A percentile compares a stretch with the other conserved stretches of the same genome.
Evolutionary conservation across 2,797 vertebrate species (phyloP).

Genomic region (Melanotaenia boesemani): DNA sequence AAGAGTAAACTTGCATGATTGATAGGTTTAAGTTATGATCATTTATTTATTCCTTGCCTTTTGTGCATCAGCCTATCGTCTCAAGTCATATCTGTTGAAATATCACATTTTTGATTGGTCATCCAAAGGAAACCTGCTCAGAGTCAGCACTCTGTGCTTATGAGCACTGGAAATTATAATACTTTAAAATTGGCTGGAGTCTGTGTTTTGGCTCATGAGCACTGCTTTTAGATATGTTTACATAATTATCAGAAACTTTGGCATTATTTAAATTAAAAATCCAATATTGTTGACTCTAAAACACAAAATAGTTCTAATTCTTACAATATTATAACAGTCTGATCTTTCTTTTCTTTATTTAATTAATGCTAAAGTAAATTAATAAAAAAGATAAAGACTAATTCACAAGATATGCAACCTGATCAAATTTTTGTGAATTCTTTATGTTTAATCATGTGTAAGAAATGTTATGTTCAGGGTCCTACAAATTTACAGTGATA

Average conservation of each 20-base stretch:
- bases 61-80: neutral
- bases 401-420: neutral
- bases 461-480: neutral
- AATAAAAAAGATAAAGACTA: neutral
- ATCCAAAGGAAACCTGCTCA: neutral
- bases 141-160: neutral
- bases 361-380: no score
- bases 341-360: no score
- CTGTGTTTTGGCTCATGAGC: no score
- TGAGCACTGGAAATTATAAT: no score
- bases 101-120: neutral
- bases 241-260: neutral
- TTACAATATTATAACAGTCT: no score
- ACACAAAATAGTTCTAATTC: neutral
- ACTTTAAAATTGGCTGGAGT: no score
- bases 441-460: neutral
- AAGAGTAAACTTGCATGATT: no score
- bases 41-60: neutral
- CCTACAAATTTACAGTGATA: constrained; percentile 13
- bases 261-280: no score
- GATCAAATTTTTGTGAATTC: neutral
- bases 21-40: no score
- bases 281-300: neutral
- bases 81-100: neutral
- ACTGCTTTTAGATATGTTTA: neutral